A percentile compares a stretch with the other conserved stretches of the same genome.
phyloP scores from a whole-genome alignment of 2,888 invertebrate species.

The Acronicta leporina region DNA sequence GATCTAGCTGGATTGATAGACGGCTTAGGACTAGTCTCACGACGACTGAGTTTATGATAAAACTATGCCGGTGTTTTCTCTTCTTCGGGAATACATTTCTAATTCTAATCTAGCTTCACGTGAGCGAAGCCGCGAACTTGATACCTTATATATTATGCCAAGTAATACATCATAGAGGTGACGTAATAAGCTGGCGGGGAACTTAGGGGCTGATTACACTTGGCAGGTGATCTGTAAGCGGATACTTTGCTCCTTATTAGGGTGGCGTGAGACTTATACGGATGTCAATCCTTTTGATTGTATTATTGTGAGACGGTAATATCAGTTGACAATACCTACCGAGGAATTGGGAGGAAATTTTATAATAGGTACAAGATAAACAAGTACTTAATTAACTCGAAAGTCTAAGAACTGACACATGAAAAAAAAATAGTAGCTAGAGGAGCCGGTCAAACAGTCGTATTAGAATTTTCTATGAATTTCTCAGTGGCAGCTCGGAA shows the following conservation, averaged over 20 bases:
- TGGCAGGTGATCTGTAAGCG: constrained; percentile 11
- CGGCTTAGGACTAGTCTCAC: too few relatives aligned
- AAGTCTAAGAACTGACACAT: too few relatives aligned
- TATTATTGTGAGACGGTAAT: constrained; percentile 12
- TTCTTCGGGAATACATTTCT: too few relatives aligned
- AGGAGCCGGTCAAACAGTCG: too few relatives aligned
- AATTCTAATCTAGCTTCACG: too few relatives aligned
- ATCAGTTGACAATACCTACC: neutral
- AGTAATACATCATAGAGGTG: constrained; percentile 8
- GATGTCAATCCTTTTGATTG: constrained; percentile 10
- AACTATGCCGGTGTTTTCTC: too few relatives aligned
- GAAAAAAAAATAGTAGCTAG: too few relatives aligned
- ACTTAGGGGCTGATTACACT: constrained; percentile 8
- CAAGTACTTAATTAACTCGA: too few relatives aligned
- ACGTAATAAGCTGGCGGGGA: constrained; percentile 7
- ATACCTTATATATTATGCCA: constrained; percentile 15
- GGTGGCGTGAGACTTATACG: constrained; percentile 1
- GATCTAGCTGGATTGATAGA: too few relatives aligned
- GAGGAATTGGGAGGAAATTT: neutral
- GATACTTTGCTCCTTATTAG: constrained; percentile 18
- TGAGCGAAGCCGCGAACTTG: neutral
- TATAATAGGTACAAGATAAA: neutral
- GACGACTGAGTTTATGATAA: too few relatives aligned
- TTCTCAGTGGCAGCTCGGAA: too few relatives aligned
- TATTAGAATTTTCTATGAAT: too few relatives aligned